Evolutionary conservation across 2,888 invertebrate species (phyloP).

Genomic region (Apamea sordens): DNA sequence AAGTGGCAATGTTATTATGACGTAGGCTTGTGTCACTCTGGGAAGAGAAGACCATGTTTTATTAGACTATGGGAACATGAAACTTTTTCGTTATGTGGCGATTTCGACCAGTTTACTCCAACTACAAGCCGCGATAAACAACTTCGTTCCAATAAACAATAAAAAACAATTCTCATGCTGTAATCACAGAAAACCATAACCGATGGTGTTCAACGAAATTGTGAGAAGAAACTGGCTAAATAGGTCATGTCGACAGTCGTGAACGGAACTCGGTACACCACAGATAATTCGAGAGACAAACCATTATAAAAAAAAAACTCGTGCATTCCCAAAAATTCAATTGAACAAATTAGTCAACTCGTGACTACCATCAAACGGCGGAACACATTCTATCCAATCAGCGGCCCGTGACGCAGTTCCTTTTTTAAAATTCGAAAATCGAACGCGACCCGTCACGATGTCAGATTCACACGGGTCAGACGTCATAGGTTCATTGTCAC

Average conservation of each 20-base stretch:
- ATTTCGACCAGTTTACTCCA: too few species aligned
- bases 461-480: conserved; percentile 86
- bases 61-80: too few species aligned
- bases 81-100: too few species aligned
- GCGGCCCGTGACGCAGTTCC: conserved; percentile 76
- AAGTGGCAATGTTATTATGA: too few species aligned
- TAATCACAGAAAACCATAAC: conserved; percentile 4
- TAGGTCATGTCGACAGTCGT: conserved; percentile 41
- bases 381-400: conserved; percentile 78
- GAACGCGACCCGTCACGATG: conserved; percentile 82
- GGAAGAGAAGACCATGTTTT: too few species aligned
- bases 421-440: conserved; percentile 70
- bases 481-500: conserved; percentile 78
- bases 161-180: conserved; percentile 20
- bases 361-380: conserved; percentile 65
- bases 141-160: background rate
- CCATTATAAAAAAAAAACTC: conserved; percentile 48
- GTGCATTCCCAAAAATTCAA: conserved; percentile 69
- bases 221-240: conserved; percentile 36
- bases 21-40: too few species aligned
- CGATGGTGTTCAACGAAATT: conserved; percentile 15
- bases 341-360: conserved; percentile 69
- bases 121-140: background rate
- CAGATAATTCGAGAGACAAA: conserved; percentile 51
- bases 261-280: conserved; percentile 50